These are phyloP conservation scores for Acrobasis repandana DNA, from an alignment of 2,888 invertebrate species.

Conservation along the genomic window DNA sequence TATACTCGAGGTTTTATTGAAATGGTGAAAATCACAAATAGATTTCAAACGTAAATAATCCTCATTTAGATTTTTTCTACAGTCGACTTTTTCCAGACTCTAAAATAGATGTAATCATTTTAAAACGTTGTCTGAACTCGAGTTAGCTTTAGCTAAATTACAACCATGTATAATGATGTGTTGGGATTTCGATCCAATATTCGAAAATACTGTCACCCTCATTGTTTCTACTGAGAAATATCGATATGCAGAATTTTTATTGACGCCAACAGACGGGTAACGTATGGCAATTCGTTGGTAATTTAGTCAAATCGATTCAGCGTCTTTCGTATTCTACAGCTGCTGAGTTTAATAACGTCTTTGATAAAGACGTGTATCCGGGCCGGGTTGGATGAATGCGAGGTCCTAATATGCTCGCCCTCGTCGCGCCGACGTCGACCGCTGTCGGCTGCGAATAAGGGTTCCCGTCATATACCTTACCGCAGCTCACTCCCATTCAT, in stretches of 20 bases:
- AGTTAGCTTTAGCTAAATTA: conserved; percentile 52
- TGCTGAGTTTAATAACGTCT: conserved; percentile 70
- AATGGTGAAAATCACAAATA: no score
- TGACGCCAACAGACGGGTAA: conserved; percentile 32
- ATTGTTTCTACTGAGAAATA: neutral
- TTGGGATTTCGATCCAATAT: conserved; percentile 42
- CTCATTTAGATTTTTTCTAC: no score
- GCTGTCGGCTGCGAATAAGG: conserved; percentile 67
- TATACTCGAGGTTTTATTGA: no score
- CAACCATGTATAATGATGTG: conserved; percentile 48
- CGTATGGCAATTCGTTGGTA: conserved; percentile 37
- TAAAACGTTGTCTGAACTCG: conserved; percentile 39
- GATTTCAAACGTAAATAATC: no score
- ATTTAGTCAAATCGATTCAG: conserved; percentile 61
- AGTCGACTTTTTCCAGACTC: no score
- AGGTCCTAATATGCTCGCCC: conserved; percentile 63
- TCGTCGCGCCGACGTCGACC: conserved; percentile 60
- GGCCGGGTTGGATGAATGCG: conserved; percentile 62
- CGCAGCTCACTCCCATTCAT: conserved; percentile 62
- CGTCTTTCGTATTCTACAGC: conserved; percentile 56
- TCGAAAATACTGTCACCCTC: neutral
- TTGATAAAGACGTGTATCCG: conserved; percentile 71
- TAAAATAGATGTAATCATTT: conserved; percentile 26
- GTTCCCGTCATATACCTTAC: conserved; percentile 63
- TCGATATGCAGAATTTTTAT: conserved; percentile 11